phyloP scores from a whole-genome alignment of 2,888 invertebrate species.

The Netelia melanura region DNA sequence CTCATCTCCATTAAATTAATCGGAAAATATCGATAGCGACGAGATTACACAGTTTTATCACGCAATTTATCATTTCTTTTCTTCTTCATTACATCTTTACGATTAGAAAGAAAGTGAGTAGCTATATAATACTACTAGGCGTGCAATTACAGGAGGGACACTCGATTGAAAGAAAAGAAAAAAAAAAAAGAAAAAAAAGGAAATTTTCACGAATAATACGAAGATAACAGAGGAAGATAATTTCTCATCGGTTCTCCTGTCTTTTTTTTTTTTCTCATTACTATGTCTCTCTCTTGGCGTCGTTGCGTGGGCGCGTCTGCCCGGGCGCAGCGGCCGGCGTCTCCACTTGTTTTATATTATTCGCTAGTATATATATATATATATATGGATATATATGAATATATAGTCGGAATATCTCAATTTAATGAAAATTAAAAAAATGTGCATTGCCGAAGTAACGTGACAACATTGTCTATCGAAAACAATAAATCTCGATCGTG shows the following conservation, averaged over 20 bases:
- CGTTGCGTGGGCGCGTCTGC: slow-evolving; percentile 80
- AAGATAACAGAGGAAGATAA: slow-evolving; percentile 5
- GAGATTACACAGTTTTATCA: slow-evolving; percentile 31
- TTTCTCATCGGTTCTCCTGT: not conserved
- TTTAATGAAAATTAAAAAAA: slow-evolving; percentile 39
- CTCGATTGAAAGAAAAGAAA: slow-evolving; percentile 27
- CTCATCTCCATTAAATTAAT: not conserved
- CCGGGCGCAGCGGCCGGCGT: slow-evolving; percentile 79
- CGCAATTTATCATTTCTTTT: not conserved
- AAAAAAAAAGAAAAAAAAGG: not conserved
- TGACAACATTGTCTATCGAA: slow-evolving; percentile 4
- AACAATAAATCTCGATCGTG: slow-evolving; percentile 40
- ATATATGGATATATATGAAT: slow-evolving; percentile 5
- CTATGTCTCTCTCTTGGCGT: slow-evolving; percentile 62
- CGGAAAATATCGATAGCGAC: slow-evolving; percentile 46
- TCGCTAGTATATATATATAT: slow-evolving; percentile 2
- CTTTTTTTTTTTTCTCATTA: slow-evolving; percentile 32
- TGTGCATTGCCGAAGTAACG: slow-evolving; percentile 43
- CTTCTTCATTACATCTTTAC: not conserved
- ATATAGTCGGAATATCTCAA: slow-evolving; percentile 24
- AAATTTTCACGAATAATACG: slow-evolving; percentile 34
- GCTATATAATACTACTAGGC: slow-evolving; percentile 4
- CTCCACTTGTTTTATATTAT: slow-evolving; percentile 75
- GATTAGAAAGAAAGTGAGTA: not conserved
- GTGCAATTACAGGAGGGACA: slow-evolving; percentile 20